These are phyloP conservation scores for Drosophila cognata DNA, from an alignment of 2,888 invertebrate species.

Conservation along the genomic window DNA sequence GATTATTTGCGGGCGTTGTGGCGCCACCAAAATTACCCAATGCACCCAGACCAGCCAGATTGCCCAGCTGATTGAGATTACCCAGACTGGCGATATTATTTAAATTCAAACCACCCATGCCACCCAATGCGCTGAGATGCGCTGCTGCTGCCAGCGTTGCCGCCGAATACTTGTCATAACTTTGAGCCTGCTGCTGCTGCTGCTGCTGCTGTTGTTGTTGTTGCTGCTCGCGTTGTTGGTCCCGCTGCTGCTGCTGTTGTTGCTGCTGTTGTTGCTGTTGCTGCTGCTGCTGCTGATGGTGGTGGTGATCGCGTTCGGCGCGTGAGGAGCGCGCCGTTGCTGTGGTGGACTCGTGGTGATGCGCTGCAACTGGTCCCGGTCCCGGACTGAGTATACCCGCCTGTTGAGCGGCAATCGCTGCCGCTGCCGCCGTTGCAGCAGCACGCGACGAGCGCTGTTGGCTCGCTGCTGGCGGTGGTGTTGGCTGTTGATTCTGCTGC, in stretches of 20 bases:
- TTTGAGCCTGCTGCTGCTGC: conserved; percentile 81
- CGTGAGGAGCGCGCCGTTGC: conserved; percentile 72
- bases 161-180: conserved; percentile 84
- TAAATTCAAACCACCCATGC: conserved; percentile 83
- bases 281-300: conserved; percentile 72
- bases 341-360: conserved; percentile 70
- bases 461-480: conserved; percentile 82
- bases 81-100: conserved; percentile 82
- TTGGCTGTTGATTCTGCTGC: conserved; percentile 82
- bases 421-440: conserved; percentile 73
- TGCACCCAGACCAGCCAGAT: conserved; percentile 81
- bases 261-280: conserved; percentile 73
- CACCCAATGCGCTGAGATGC: conserved; percentile 83
- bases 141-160: conserved; percentile 86
- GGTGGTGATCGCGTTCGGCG: conserved; percentile 71
- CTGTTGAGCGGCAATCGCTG: conserved; percentile 70
- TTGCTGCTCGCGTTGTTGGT: conserved; percentile 80
- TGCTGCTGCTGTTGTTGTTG: conserved; percentile 72
- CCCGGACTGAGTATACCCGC: conserved; percentile 71
- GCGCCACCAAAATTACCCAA: conserved; percentile 81
- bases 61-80: conserved; percentile 82
- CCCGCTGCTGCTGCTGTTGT: conserved; percentile 79
- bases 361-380: conserved; percentile 68
- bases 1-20: conserved; percentile 81
- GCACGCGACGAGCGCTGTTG: conserved; percentile 81